Evolutionary conservation across 2,113 vertebrate genomes (phyloP).

Genomic region (Ceuthmochares aereus): DNA sequence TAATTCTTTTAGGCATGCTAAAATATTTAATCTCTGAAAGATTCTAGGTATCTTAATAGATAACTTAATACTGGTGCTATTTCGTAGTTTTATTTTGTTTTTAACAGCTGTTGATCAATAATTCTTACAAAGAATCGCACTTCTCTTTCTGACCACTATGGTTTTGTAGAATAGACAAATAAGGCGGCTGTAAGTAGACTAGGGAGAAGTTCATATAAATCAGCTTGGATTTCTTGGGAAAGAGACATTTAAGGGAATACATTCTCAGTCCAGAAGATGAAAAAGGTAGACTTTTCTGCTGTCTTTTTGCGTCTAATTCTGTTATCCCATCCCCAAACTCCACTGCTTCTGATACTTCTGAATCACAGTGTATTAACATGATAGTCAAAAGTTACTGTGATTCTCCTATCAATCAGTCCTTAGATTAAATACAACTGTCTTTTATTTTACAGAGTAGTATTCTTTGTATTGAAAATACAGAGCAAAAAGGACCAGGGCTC

Average conservation of each 20-base stretch:
- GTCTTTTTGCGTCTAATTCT: background rate
- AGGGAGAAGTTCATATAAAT: background rate
- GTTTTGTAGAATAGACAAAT: background rate
- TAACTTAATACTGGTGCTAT: background rate
- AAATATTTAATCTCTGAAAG: background rate
- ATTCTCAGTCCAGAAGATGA: background rate
- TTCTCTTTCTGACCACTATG: background rate
- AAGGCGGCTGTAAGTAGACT: background rate
- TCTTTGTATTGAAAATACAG: background rate
- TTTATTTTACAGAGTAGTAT: background rate
- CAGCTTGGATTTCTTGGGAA: background rate
- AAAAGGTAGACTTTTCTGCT: background rate
- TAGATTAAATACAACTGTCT: background rate
- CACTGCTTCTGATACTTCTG: conserved; percentile 22
- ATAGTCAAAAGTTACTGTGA: background rate
- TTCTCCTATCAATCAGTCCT: background rate
- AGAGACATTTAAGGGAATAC: background rate
- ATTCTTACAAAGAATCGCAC: background rate
- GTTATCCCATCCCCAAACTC: background rate
- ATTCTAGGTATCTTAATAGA: background rate
- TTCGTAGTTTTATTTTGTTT: background rate
- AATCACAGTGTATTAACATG: background rate
- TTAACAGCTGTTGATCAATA: background rate
- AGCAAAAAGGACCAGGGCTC: background rate
- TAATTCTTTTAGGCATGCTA: background rate